phyloP scores from a whole-genome alignment of 64 coral and sea anemone species.

The Porites australiensis region DNA sequence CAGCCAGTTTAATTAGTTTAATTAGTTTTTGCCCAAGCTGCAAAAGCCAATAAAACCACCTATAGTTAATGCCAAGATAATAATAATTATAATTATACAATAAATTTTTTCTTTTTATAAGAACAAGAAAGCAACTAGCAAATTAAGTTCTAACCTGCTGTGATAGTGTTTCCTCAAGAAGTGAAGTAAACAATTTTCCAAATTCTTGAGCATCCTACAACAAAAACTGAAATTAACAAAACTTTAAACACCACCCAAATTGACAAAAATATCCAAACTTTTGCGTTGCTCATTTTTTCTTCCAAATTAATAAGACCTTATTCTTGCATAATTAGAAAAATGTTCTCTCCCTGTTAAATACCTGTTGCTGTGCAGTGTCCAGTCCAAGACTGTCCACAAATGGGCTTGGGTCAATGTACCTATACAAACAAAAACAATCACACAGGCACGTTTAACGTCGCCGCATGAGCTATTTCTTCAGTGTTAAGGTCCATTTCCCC shows the following conservation, averaged over 20 bases:
- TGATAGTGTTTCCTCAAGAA: slow-evolving; percentile 97
- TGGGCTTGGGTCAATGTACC: slow-evolving; percentile 95
- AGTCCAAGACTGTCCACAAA: slow-evolving; percentile 90
- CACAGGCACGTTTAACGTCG: neutral
- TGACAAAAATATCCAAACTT: too few species aligned
- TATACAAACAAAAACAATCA: neutral
- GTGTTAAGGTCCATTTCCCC: neutral
- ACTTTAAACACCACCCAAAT: too few species aligned
- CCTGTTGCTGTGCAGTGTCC: slow-evolving; percentile 94
- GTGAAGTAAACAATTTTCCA: slow-evolving; percentile 94
- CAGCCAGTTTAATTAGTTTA: too few species aligned
- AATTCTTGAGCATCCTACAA: slow-evolving; percentile 97
- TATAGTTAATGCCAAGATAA: neutral
- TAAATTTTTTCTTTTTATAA: neutral
- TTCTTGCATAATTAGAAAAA: too few species aligned
- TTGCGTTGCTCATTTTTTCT: too few species aligned
- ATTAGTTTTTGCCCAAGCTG: too few species aligned
- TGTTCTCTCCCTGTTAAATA: neutral
- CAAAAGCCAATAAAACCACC: too few species aligned
- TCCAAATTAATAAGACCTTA: too few species aligned
- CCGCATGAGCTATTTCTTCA: too few species aligned
- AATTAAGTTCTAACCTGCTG: slow-evolving; percentile 63
- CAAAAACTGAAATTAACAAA: neutral
- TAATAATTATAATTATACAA: neutral
- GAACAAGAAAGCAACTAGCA: neutral